Percentiles rank a stretch among this genome's conserved stretches.
phyloP scores from a whole-genome alignment of 2,888 invertebrate species.

The Timandra comae region DNA sequence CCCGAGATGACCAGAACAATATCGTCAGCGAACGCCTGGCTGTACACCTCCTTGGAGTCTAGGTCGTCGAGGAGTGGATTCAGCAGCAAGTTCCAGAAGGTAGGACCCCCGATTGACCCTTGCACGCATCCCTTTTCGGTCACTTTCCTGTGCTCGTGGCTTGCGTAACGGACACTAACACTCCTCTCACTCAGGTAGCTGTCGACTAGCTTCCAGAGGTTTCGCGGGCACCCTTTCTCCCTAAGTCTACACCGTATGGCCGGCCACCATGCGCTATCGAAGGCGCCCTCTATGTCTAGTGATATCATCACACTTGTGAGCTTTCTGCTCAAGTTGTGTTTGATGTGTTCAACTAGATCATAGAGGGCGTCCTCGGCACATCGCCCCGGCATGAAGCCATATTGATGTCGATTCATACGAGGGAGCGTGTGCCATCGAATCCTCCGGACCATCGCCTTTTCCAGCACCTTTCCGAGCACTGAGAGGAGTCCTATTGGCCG shows the following conservation, averaged over 20 bases:
- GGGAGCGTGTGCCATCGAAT: constrained; percentile 4
- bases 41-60: background rate
- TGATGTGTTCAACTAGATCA: background rate
- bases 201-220: background rate
- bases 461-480: constrained; percentile 6
- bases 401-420: constrained; percentile 10
- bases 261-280: constrained; percentile 10
- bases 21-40: constrained; percentile 7
- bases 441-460: constrained; percentile 3
- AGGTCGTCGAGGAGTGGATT: constrained; percentile 4
- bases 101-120: constrained; percentile 8
- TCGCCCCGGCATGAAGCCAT: constrained; percentile 8
- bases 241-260: background rate
- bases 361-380: constrained; percentile 9
- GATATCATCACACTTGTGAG: background rate
- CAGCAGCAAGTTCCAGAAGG: constrained; percentile 7
- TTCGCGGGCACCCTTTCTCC: background rate
- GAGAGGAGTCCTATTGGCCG: constrained; percentile 9
- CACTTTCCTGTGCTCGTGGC: background rate
- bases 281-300: constrained; percentile 7
- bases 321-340: background rate
- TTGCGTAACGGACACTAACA: background rate
- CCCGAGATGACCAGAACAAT: constrained; percentile 1
- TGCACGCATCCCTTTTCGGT: constrained; percentile 7
- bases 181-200: background rate